Base-by-base conservation (phyloP, 2,888 invertebrate genomes). In the Mythimna pallens region DNA sequence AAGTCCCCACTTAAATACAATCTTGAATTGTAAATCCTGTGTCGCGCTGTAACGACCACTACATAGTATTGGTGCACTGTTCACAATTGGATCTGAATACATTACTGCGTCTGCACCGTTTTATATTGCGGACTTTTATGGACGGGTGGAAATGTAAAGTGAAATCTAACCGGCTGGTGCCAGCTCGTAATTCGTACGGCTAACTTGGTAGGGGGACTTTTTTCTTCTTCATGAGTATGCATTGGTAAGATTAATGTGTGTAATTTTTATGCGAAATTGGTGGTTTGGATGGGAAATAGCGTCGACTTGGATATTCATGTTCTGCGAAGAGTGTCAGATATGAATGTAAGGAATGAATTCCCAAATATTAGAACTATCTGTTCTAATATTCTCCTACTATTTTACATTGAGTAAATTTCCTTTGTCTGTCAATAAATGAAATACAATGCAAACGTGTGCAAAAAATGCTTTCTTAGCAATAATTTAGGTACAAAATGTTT, bases 41-140 rank as follows among this genome's bases (percentile, higher is more conserved):
- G 72, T 81, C 76, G 83, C 70, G 66, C 34, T 62, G 69, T 87
- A 87, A 87, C 87, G 87, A 86, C 80, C 83, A 82, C 83, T 86
- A 81, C 78, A 84, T 82, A 81, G 81, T 78, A 84, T 83, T 78
- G 86, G 84, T 84, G 86, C 87, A 85, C 80, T 81, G 80, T 86
- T 81, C 84, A 89, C 90, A 90, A 89, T 91, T 86, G 89, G 86
- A 88, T 89, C 85, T 84, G 90, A 89, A 90, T 91, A 90, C 90
- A 89, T 92, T 90, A 90, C 87, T 81, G 87, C 79, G 79, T 83
- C 83, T 84, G 82, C 85, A 85, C 80, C 84, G 84, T 86, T 87
- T 89, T 86, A 87, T 84, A 84, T 88, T 87, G 84, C 83, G 75
- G 81, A 85, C 80, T 81, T 83, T 87, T 86, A 87, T 86, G 80